phyloP scores from a whole-genome alignment of 2,888 invertebrate species.

The Colostygia pectinataria region DNA sequence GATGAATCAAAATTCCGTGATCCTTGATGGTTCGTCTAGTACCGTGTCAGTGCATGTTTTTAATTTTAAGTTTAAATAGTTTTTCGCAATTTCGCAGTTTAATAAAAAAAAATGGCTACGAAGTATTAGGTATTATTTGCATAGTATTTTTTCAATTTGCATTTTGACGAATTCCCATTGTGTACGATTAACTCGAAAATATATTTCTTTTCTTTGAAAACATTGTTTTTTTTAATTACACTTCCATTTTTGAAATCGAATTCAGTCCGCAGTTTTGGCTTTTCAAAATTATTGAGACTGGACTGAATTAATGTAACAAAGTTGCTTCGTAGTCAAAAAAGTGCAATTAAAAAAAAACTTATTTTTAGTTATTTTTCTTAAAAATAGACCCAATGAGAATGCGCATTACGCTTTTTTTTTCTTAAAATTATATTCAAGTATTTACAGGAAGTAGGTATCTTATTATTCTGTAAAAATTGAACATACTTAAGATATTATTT shows the following conservation, averaged over 20 bases:
- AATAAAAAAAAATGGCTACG: slow-evolving; percentile 25
- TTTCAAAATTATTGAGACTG: slow-evolving; percentile 27
- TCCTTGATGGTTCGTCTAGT: slow-evolving; percentile 9
- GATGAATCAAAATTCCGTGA: slow-evolving; percentile 36
- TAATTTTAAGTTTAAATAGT: slow-evolving; percentile 23
- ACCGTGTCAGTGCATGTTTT: slow-evolving; percentile 19
- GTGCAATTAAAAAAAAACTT: slow-evolving; percentile 28
- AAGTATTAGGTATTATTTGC: slow-evolving; percentile 17
- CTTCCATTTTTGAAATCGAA: slow-evolving; percentile 6
- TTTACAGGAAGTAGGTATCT: too few relatives aligned
- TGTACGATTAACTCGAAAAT: slow-evolving; percentile 30
- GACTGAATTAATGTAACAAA: slow-evolving; percentile 20
- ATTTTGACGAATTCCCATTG: slow-evolving; percentile 25
- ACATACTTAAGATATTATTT: neutral
- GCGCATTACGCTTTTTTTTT: slow-evolving; percentile 13
- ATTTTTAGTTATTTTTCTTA: neutral
- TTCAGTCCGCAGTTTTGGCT: slow-evolving; percentile 34
- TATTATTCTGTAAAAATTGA: neutral
- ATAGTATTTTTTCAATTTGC: slow-evolving; percentile 21
- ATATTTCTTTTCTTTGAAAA: slow-evolving; percentile 30
- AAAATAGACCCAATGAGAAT: slow-evolving; percentile 16
- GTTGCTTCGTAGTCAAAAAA: slow-evolving; percentile 34
- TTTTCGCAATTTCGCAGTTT: slow-evolving; percentile 13
- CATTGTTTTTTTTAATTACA: slow-evolving; percentile 23
- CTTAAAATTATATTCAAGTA: neutral